phyloP scores from a whole-genome alignment of 2,797 vertebrate species.

The Syngnathus acus region DNA sequence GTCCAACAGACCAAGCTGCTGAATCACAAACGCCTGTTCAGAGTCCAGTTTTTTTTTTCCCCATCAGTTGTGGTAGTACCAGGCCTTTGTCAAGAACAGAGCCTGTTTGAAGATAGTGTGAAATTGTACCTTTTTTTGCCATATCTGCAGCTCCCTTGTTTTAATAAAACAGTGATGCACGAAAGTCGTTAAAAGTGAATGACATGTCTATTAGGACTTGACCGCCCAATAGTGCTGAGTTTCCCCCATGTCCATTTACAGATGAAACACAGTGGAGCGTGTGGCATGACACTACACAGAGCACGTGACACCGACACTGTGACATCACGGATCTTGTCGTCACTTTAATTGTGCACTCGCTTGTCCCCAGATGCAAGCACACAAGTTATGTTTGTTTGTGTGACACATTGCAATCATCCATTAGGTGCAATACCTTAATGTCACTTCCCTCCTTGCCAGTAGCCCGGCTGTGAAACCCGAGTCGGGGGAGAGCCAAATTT shows the following conservation, averaged over 20 bases:
- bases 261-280: background rate
- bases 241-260: background rate
- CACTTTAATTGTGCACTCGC: background rate
- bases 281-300: background rate
- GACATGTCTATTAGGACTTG: background rate
- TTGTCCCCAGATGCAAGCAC: background rate
- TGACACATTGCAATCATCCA: background rate
- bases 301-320: background rate
- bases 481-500: slow-evolving; percentile 87
- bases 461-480: slow-evolving; percentile 85
- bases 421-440: slow-evolving; percentile 41
- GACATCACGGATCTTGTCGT: background rate
- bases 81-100: too few relatives aligned
- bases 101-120: too few relatives aligned
- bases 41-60: too few relatives aligned
- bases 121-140: too few relatives aligned
- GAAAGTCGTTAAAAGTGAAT: background rate
- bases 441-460: slow-evolving; percentile 71
- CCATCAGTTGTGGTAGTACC: too few relatives aligned
- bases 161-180: too few relatives aligned
- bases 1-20: too few relatives aligned
- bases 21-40: too few relatives aligned
- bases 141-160: too few relatives aligned
- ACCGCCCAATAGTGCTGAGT: background rate
- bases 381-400: background rate